Evolutionary conservation across 2,113 vertebrate genomes (phyloP).

Genomic region (Lota lota): DNA sequence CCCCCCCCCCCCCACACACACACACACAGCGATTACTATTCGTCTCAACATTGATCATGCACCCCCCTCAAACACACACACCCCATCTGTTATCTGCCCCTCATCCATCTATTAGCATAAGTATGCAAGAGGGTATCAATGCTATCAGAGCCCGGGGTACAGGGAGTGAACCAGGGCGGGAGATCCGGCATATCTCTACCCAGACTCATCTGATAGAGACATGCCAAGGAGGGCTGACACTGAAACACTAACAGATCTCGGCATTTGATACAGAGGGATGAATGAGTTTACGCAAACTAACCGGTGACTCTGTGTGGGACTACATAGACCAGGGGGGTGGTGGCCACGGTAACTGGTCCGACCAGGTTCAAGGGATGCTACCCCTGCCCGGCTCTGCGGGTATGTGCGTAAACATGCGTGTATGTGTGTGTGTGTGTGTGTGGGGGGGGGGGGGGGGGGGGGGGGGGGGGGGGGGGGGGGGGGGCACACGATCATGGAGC

Average conservation of each 20-base stretch:
- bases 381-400: too few species aligned
- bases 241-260: neutral
- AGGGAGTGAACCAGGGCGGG: constrained; percentile 43
- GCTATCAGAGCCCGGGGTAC: constrained; percentile 57
- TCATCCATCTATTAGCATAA: constrained; percentile 57
- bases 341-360: neutral
- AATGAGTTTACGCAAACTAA: neutral
- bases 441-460: too few species aligned
- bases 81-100: constrained; percentile 60
- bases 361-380: too few species aligned
- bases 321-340: neutral
- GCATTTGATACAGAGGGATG: neutral
- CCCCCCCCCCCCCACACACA: neutral
- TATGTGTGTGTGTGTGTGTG: too few species aligned
- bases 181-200: too few species aligned
- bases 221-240: too few species aligned
- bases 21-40: neutral
- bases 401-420: too few species aligned
- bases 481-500: too few species aligned
- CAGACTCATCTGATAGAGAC: too few species aligned
- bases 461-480: too few species aligned
- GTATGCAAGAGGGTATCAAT: constrained; percentile 66
- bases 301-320: neutral
- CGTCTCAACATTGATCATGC: too few species aligned
- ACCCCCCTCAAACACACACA: constrained; percentile 10